Conservation (phyloP, 2,888 invertebrate species). For the Geophilus truncorum region DNA sequence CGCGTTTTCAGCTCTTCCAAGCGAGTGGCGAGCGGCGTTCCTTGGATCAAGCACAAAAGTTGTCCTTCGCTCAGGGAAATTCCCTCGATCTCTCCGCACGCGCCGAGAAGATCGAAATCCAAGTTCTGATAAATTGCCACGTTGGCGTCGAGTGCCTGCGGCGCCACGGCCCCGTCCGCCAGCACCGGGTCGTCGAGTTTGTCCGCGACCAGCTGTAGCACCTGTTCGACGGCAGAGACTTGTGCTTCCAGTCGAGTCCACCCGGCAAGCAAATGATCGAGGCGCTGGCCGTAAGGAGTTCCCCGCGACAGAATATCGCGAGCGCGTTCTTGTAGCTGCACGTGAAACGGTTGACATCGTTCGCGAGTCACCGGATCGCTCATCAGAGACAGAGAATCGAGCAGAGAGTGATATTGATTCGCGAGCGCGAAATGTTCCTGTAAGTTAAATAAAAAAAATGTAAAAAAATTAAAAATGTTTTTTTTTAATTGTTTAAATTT, state of each 20-base stretch:
- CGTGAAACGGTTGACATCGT: constrained; percentile 66
- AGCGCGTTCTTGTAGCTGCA: constrained; percentile 69
- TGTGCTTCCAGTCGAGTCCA: constrained; percentile 30
- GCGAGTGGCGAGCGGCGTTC: not conserved
- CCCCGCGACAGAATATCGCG: constrained; percentile 72
- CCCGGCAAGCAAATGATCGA: constrained; percentile 29
- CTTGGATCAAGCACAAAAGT: not conserved
- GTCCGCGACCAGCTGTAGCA: not conserved
- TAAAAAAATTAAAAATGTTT: constrained; percentile 28
- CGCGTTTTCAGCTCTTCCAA: not conserved
- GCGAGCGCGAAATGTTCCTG: constrained; percentile 37
- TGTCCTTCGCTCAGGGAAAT: not conserved
- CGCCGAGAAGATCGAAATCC: not conserved
- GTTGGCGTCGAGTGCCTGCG: not conserved
- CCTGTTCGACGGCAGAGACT: constrained; percentile 15
- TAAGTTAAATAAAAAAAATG: too few species aligned
- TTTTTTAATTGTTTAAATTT: too few species aligned
- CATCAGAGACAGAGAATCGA: constrained; percentile 35
- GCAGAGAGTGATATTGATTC: constrained; percentile 36
- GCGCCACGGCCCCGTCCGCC: not conserved
- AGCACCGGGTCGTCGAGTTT: not conserved
- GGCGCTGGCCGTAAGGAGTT: constrained; percentile 48
- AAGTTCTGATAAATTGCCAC: not conserved
- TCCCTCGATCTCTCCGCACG: not conserved
- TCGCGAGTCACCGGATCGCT: constrained; percentile 68